Evolutionary conservation across 2,113 vertebrate genomes (phyloP).

Genomic region (Periophthalmus modestus): DNA sequence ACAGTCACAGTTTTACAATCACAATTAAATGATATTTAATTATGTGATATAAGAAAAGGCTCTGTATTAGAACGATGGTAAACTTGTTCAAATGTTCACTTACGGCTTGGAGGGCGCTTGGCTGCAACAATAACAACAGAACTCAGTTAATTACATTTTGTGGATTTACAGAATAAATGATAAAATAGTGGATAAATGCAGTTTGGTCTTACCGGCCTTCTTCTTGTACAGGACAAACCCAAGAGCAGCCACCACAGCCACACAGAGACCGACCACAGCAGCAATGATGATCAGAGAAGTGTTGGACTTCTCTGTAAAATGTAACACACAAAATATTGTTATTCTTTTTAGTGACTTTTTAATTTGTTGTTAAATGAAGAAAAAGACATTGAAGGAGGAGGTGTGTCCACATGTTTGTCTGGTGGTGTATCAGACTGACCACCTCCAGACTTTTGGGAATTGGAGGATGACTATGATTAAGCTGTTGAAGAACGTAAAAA

Average conservation of each 20-base stretch:
- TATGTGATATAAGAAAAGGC: not conserved
- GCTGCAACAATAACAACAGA: slow-evolving; percentile 11
- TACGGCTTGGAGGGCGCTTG: slow-evolving; percentile 12
- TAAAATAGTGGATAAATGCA: not conserved
- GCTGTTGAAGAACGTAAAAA: too few relatives aligned
- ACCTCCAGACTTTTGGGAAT: too few relatives aligned
- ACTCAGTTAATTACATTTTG: not conserved
- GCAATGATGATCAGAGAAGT: not conserved
- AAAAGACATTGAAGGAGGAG: too few relatives aligned
- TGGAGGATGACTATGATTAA: too few relatives aligned
- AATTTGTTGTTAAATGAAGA: too few relatives aligned
- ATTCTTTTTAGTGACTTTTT: not conserved
- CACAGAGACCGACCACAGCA: not conserved
- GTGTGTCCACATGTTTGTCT: too few relatives aligned
- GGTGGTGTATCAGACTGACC: too few relatives aligned
- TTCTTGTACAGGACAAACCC: not conserved
- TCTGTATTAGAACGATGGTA: not conserved
- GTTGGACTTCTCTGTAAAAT: not conserved
- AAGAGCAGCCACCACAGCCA: not conserved
- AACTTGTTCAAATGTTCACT: slow-evolving; percentile 3
- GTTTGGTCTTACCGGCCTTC: slow-evolving; percentile 3
- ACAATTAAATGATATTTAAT: not conserved
- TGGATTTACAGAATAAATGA: not conserved
- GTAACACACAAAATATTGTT: not conserved
- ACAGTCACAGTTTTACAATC: slow-evolving; percentile 11